Conservation (phyloP, 2,888 invertebrate genomes). For the Eumacrocentrus americanus region DNA sequence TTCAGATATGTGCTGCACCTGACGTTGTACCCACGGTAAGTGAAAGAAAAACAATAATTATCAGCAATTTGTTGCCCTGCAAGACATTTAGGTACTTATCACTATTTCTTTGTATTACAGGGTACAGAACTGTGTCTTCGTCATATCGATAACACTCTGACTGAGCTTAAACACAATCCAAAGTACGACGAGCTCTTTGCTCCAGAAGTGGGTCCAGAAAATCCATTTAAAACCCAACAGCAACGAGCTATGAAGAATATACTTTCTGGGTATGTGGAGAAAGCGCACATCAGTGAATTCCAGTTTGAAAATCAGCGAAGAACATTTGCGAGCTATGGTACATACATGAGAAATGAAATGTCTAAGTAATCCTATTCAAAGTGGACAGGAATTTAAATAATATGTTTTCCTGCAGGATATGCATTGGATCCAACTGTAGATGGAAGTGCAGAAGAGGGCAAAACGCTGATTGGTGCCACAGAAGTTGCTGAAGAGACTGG, state of each 20-base stretch:
- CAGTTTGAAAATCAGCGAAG: constrained; percentile 96
- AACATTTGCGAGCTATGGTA: constrained; percentile 91
- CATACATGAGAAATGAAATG: too few species aligned
- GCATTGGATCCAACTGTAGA: constrained; percentile 93
- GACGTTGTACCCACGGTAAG: constrained; percentile 80
- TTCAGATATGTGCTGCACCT: constrained; percentile 83
- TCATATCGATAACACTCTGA: constrained; percentile 78
- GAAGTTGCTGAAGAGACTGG: constrained; percentile 75
- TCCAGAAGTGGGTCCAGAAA: constrained; percentile 88
- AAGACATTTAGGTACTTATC: background rate
- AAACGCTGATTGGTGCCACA: constrained; percentile 67
- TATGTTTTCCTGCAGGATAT: constrained; percentile 74
- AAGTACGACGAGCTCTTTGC: constrained; percentile 94
- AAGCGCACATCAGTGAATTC: constrained; percentile 94
- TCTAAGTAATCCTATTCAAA: constrained; percentile 6
- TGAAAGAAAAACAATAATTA: too few species aligned
- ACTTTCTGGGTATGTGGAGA: constrained; percentile 92
- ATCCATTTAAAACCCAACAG: constrained; percentile 91
- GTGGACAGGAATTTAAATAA: background rate
- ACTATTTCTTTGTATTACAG: constrained; percentile 60
- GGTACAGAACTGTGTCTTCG: constrained; percentile 74
- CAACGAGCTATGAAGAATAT: constrained; percentile 88
- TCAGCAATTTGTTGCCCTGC: too few species aligned
- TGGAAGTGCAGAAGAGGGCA: constrained; percentile 62
- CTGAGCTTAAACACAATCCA: constrained; percentile 89